phyloP scores from a whole-genome alignment of 2,797 vertebrate species.

The Limnodromus scolopaceus region DNA sequence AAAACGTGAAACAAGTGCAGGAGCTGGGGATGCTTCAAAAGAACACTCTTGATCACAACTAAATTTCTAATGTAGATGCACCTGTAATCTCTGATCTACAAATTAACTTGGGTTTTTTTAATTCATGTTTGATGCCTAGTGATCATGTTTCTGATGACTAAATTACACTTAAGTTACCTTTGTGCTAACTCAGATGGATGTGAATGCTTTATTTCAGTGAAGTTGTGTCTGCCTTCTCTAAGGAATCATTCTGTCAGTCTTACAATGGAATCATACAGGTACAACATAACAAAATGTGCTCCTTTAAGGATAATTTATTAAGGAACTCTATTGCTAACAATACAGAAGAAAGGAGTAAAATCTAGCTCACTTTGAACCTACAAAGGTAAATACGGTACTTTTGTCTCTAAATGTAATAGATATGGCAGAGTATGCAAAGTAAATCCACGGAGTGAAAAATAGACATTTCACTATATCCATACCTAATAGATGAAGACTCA shows the following conservation, averaged over 20 bases:
- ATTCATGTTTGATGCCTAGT: neutral
- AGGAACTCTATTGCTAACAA: neutral
- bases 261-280: neutral
- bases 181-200: neutral
- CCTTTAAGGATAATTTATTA: neutral
- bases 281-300: neutral
- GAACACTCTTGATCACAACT: neutral
- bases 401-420: neutral
- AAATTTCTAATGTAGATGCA: neutral
- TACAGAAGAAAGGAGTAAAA: neutral
- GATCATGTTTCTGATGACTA: neutral
- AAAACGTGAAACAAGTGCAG: neutral
- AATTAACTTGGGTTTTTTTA: neutral
- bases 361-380: neutral
- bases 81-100: neutral
- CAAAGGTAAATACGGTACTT: neutral
- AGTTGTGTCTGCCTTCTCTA: neutral
- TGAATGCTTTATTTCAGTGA: neutral
- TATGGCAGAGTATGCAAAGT: neutral
- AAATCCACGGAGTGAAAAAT: neutral
- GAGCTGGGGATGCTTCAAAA: neutral
- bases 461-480: neutral
- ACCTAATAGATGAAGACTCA: neutral
- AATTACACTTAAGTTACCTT: neutral
- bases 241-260: neutral